Conservation (phyloP, 2,888 invertebrate species). For the Parthenolecanium corni region DNA sequence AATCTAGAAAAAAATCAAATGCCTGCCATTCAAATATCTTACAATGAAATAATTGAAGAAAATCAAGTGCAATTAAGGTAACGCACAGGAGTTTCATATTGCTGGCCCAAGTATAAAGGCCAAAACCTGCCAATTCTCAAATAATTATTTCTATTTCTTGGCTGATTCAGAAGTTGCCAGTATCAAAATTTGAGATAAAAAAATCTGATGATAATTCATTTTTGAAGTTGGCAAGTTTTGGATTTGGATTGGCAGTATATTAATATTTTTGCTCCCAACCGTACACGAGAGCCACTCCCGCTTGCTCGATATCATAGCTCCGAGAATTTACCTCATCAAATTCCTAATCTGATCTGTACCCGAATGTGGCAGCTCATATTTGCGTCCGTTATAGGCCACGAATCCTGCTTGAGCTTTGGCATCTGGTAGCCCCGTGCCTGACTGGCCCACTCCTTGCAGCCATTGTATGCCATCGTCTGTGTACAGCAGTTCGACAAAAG, state of each 20-base stretch:
- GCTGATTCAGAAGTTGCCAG: no score
- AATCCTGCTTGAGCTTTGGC: conserved; percentile 90
- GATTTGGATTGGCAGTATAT: no score
- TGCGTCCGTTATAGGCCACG: conserved; percentile 67
- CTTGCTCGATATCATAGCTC: not conserved
- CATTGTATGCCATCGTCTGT: conserved; percentile 81
- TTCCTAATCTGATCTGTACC: conserved; percentile 79
- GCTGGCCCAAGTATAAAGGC: no score
- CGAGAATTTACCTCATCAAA: conserved; percentile 63
- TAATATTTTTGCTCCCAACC: no score
- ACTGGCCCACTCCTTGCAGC: conserved; percentile 60
- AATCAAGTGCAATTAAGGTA: no score
- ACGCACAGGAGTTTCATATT: no score
- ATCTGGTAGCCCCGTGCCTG: conserved; percentile 67
- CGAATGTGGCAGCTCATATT: conserved; percentile 67
- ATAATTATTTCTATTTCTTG: no score
- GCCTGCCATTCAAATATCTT: not conserved
- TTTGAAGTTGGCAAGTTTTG: no score
- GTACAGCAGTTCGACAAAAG: conserved; percentile 78
- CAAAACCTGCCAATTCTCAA: no score
- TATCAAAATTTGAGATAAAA: no score
- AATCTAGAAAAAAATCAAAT: conserved; percentile 49
- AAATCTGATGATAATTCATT: no score
- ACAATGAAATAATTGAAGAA: not conserved
- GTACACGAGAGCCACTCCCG: no score